These are phyloP conservation scores for Bufo gargarizans DNA, from an alignment of 2,113 vertebrate species.

Conservation along the genomic window DNA sequence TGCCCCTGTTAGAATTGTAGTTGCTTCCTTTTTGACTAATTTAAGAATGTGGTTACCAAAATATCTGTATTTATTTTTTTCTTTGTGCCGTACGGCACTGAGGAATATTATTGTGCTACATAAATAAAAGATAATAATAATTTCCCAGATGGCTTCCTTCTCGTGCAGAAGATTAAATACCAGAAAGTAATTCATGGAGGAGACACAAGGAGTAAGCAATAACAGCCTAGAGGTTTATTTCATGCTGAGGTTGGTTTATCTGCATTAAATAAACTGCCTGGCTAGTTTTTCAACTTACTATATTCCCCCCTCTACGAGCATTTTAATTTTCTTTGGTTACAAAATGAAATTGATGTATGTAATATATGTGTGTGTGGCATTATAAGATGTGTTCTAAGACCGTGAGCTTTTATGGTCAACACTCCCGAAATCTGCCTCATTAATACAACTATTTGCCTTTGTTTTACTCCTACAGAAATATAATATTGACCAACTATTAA, in stretches of 20 bases:
- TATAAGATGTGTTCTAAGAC: too few relatives aligned
- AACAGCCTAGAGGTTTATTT: conserved; percentile 42
- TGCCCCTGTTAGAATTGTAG: neutral
- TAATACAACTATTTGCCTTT: too few relatives aligned
- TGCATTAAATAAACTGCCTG: conserved; percentile 40
- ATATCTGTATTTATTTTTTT: conserved; percentile 41
- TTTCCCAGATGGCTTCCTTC: conserved; percentile 48
- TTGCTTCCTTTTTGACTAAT: neutral
- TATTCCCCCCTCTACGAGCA: neutral
- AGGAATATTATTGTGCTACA: conserved; percentile 39
- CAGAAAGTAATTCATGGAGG: conserved; percentile 36
- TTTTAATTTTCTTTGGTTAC: neutral
- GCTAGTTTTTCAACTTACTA: conserved; percentile 28
- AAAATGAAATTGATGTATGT: neutral
- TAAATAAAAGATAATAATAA: conserved; percentile 52
- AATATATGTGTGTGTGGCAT: neutral
- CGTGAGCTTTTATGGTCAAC: too few relatives aligned
- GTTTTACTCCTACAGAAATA: too few relatives aligned
- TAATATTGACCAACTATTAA: too few relatives aligned
- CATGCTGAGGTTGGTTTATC: conserved; percentile 33
- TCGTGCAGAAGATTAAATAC: conserved; percentile 46
- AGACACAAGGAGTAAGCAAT: conserved; percentile 40
- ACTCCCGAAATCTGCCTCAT: too few relatives aligned
- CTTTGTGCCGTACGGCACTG: conserved; percentile 20
- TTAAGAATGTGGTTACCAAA: conserved; percentile 27